Conservation (phyloP, 2,888 invertebrate species). For the Atherix ibis region DNA sequence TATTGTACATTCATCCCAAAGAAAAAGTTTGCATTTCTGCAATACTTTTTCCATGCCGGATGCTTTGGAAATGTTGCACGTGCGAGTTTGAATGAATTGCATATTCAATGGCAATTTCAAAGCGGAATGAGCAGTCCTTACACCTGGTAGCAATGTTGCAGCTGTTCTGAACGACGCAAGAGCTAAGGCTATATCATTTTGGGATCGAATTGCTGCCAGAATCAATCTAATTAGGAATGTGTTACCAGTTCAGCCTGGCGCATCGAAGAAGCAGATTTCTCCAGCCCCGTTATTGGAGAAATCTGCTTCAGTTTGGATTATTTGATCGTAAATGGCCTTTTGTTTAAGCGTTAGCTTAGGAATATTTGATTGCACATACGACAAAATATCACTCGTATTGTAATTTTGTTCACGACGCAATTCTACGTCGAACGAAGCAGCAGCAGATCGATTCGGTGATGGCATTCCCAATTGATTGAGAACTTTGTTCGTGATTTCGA, state of each 20-base stretch:
- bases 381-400: slow-evolving; percentile 11
- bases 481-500: slow-evolving; percentile 12
- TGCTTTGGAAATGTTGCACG: slow-evolving; percentile 18
- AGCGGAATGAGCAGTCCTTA: slow-evolving; percentile 14
- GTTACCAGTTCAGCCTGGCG: slow-evolving; percentile 10
- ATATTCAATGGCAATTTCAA: slow-evolving; percentile 14
- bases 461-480: slow-evolving; percentile 15
- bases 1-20: slow-evolving; percentile 20
- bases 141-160: slow-evolving; percentile 15
- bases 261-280: slow-evolving; percentile 9
- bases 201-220: slow-evolving; percentile 7
- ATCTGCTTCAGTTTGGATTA: slow-evolving; percentile 7
- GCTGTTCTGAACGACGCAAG: slow-evolving; percentile 15
- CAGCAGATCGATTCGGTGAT: slow-evolving; percentile 15
- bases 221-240: slow-evolving; percentile 10
- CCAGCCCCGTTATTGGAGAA: too few species aligned
- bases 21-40: slow-evolving; percentile 16
- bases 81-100: slow-evolving; percentile 15
- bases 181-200: too few species aligned
- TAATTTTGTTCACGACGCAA: slow-evolving; percentile 15
- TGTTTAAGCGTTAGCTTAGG: slow-evolving; percentile 7
- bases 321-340: slow-evolving; percentile 1
- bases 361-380: slow-evolving; percentile 9
- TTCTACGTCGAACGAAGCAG: slow-evolving; percentile 14
- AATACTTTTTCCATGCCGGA: slow-evolving; percentile 19